Evolutionary conservation across 64 coral and sea anemone genomes (phyloP).

Genomic region (Dendrophyllia cribrosa): DNA sequence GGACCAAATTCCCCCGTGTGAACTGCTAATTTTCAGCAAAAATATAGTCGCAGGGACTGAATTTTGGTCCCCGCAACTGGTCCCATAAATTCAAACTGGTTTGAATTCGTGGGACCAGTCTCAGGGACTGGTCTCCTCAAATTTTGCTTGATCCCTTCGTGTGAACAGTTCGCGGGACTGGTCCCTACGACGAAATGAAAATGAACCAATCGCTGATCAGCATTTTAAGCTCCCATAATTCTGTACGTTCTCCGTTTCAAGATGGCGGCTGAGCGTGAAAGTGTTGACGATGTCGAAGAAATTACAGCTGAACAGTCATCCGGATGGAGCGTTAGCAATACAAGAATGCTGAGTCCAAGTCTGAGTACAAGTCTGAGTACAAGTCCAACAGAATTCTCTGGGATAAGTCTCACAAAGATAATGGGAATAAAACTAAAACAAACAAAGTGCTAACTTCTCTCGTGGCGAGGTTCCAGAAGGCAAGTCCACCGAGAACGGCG

Average conservation of each 20-base stretch:
- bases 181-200: not conserved
- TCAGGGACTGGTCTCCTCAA: no score
- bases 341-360: conserved; percentile 24
- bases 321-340: no score
- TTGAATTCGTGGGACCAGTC: conserved; percentile 14
- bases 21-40: conserved; percentile 9
- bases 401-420: conserved; percentile 14
- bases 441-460: conserved; percentile 17
- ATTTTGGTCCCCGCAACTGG: not conserved
- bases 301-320: no score
- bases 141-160: no score
- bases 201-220: no score
- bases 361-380: conserved; percentile 3
- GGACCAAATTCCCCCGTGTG: conserved; percentile 6
- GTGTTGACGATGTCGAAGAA: no score
- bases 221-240: no score
- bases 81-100: conserved; percentile 16
- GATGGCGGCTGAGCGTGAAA: no score
- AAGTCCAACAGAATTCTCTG: no score
- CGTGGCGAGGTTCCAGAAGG: conserved; percentile 6
- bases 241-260: no score
- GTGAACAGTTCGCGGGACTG: conserved; percentile 11
- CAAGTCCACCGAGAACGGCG: not conserved
- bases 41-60: conserved; percentile 33
- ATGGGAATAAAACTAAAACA: not conserved